These are phyloP conservation scores for Dusona sp. DNA, from an alignment of 2,888 invertebrate species.

Conservation along the genomic window DNA sequence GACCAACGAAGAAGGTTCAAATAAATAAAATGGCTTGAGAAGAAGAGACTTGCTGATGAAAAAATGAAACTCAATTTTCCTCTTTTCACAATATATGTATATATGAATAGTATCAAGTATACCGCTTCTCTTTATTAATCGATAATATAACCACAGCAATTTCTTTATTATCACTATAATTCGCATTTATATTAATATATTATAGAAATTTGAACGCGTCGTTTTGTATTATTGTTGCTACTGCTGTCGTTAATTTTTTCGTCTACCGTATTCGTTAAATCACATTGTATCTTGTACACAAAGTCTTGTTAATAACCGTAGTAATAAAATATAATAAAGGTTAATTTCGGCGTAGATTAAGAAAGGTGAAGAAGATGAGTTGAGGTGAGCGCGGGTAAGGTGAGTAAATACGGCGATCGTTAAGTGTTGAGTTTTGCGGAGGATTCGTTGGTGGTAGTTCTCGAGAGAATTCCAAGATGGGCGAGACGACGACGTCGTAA, in stretches of 20 bases:
- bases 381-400: background rate
- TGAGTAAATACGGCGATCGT: constrained; percentile 71
- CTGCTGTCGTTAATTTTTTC: background rate
- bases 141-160: constrained; percentile 54
- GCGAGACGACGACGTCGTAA: constrained; percentile 79
- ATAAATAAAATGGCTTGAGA: too few species aligned
- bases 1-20: too few species aligned
- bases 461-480: constrained; percentile 76
- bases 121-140: constrained; percentile 58
- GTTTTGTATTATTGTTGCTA: background rate
- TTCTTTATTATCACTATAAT: constrained; percentile 16
- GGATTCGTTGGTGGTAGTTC: constrained; percentile 76
- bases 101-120: constrained; percentile 29
- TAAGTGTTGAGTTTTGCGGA: constrained; percentile 82
- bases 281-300: constrained; percentile 47
- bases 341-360: constrained; percentile 1
- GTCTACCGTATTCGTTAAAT: constrained; percentile 59
- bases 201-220: constrained; percentile 61
- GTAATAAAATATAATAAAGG: constrained; percentile 51
- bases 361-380: background rate
- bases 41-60: too few species aligned
- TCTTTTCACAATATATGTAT: constrained; percentile 21
- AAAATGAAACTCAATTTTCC: background rate
- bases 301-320: constrained; percentile 57
- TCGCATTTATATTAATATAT: constrained; percentile 19